Conservation (phyloP, 2,113 vertebrate species). For the Orthonyx spaldingii region DNA sequence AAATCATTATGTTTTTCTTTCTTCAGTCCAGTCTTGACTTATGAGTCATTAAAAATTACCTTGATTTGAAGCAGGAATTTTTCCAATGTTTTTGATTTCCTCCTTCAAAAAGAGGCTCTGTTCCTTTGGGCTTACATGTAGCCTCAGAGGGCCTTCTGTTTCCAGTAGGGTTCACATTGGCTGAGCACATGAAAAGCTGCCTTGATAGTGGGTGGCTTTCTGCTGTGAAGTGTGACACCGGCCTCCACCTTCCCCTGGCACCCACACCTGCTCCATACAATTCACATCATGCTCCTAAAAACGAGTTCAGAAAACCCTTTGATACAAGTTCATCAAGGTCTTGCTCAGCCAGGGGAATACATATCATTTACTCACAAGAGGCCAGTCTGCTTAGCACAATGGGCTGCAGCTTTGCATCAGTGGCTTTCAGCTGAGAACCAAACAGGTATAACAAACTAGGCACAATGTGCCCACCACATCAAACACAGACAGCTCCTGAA, state of each 20-base stretch:
- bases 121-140: background rate
- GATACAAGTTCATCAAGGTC: slow-evolving; percentile 17
- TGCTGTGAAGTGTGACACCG: slow-evolving; percentile 25
- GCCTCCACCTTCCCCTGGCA: background rate
- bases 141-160: background rate
- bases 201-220: slow-evolving; percentile 38
- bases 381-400: background rate
- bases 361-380: background rate
- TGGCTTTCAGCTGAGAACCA: background rate
- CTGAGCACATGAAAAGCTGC: slow-evolving; percentile 32
- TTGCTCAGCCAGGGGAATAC: background rate
- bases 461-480: background rate
- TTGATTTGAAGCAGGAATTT: slow-evolving; percentile 15
- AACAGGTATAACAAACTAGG: background rate
- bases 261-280: slow-evolving; percentile 45
- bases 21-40: background rate
- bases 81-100: background rate
- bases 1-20: background rate
- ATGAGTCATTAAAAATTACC: background rate
- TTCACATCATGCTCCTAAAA: slow-evolving; percentile 12
- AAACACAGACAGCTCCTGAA: background rate
- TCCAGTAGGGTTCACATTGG: background rate
- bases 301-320: slow-evolving; percentile 23
- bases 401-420: background rate
- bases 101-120: background rate